Evolutionary conservation across 2,888 invertebrate species (phyloP).

Genomic region (Drosophila monieri): DNA sequence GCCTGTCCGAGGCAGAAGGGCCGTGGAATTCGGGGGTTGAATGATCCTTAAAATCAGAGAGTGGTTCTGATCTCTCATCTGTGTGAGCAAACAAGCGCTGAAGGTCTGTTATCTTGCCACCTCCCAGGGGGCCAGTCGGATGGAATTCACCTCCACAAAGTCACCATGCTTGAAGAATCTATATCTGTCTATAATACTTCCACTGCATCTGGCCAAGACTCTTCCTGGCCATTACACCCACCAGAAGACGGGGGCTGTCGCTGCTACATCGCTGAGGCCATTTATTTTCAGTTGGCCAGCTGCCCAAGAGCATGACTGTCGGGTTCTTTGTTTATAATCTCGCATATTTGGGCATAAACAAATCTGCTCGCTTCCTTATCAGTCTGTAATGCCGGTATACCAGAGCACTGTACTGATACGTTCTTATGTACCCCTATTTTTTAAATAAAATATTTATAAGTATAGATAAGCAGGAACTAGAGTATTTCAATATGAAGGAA

Average conservation of each 20-base stretch:
- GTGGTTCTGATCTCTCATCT: constrained; percentile 6
- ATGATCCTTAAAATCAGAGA: neutral
- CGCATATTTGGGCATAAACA: constrained; percentile 65
- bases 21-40: constrained; percentile 13
- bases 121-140: neutral
- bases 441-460: too few species aligned
- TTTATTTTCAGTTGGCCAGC: constrained; percentile 59
- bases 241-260: constrained; percentile 31
- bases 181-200: constrained; percentile 16
- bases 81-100: neutral
- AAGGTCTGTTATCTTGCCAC: neutral
- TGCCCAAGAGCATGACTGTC: constrained; percentile 74
- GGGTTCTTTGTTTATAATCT: constrained; percentile 55
- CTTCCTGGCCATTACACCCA: constrained; percentile 69
- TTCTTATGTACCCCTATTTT: neutral
- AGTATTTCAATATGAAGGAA: too few species aligned
- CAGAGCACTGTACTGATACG: neutral
- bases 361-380: constrained; percentile 29
- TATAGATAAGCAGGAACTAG: too few species aligned
- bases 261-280: constrained; percentile 36
- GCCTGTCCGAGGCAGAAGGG: constrained; percentile 10
- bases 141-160: constrained; percentile 23
- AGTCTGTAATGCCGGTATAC: constrained; percentile 32
- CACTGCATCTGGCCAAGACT: constrained; percentile 27
- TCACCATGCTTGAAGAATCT: neutral